These are phyloP conservation scores for Phataginus tetradactyla DNA, from an alignment of 2,797 vertebrate species.

Conservation along the genomic window DNA sequence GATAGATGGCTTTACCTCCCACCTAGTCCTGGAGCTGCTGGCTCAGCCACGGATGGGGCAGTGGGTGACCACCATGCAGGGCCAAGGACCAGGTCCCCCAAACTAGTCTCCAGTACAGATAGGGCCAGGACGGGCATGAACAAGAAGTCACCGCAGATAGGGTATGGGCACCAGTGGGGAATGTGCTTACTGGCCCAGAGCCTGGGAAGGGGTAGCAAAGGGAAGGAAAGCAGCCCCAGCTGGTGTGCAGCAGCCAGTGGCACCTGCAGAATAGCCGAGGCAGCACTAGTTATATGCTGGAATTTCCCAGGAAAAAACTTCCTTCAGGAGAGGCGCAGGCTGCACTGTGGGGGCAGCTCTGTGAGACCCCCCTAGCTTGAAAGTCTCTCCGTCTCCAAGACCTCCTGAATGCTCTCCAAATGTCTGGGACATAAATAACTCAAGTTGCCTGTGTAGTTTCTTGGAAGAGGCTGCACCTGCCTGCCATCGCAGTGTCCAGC, in stretches of 20 bases:
- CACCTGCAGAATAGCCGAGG: not conserved
- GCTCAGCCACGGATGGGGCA: not conserved
- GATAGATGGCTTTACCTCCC: slow-evolving; percentile 6
- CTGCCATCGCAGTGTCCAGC: not conserved
- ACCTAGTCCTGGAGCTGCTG: not conserved
- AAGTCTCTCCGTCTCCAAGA: not conserved
- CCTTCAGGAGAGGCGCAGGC: too few species aligned
- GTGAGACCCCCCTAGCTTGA: not conserved
- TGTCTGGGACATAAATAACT: not conserved
- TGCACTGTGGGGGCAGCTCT: too few species aligned
- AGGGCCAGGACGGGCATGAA: not conserved
- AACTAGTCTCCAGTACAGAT: not conserved
- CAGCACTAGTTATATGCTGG: not conserved
- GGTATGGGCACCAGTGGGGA: not conserved
- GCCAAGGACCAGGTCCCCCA: not conserved
- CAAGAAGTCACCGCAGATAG: not conserved
- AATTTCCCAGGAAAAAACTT: not conserved
- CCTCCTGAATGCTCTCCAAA: not conserved
- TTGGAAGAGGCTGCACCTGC: not conserved
- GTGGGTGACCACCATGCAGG: not conserved
- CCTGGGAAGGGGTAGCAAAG: not conserved
- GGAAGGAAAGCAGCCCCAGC: not conserved
- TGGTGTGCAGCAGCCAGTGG: rapidly evolving
- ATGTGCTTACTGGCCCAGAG: not conserved
- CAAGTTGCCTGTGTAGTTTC: not conserved